phyloP scores from a whole-genome alignment of 23 tunicate species.

The Clavelina lepadiformis region DNA sequence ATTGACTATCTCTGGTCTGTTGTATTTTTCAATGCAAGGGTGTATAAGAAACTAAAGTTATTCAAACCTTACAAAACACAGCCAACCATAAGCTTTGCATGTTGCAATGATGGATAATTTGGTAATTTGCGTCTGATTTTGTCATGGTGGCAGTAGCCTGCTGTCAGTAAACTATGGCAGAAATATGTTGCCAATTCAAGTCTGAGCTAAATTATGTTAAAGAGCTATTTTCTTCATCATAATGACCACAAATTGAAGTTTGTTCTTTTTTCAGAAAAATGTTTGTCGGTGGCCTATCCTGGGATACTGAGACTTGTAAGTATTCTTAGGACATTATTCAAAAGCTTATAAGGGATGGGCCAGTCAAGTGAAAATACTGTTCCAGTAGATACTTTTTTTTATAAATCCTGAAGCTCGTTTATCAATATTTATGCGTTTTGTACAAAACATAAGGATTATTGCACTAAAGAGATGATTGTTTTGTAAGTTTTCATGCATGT shows the following conservation, averaged over 20 bases:
- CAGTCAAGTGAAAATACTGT: too few species aligned
- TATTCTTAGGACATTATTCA: not conserved
- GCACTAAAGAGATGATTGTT: too few species aligned
- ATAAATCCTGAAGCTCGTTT: not conserved
- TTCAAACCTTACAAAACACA: not conserved
- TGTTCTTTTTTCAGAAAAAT: slow-evolving; percentile 68
- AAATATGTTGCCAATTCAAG: slow-evolving; percentile 24
- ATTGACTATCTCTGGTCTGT: too few species aligned
- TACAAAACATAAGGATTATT: too few species aligned
- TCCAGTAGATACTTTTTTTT: slow-evolving; percentile 5
- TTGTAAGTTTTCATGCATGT: too few species aligned
- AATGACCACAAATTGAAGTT: not conserved
- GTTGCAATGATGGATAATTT: slow-evolving; percentile 66
- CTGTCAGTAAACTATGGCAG: slow-evolving; percentile 33
- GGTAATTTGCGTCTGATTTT: slow-evolving; percentile 77
- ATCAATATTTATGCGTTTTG: too few species aligned
- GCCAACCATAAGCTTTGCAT: not conserved
- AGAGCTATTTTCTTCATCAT: not conserved
- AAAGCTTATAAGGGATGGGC: not conserved
- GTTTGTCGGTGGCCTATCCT: slow-evolving; percentile 97
- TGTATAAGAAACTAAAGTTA: not conserved
- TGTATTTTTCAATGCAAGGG: too few species aligned
- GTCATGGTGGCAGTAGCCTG: slow-evolving; percentile 69
- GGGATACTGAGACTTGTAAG: slow-evolving; percentile 81
- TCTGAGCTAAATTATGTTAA: not conserved